Percentiles rank a stretch among this genome's conserved stretches.
Evolutionary conservation across 1,140 invertebrate genomes (phyloP).

Genomic region (Anthonomus grandis): DNA sequence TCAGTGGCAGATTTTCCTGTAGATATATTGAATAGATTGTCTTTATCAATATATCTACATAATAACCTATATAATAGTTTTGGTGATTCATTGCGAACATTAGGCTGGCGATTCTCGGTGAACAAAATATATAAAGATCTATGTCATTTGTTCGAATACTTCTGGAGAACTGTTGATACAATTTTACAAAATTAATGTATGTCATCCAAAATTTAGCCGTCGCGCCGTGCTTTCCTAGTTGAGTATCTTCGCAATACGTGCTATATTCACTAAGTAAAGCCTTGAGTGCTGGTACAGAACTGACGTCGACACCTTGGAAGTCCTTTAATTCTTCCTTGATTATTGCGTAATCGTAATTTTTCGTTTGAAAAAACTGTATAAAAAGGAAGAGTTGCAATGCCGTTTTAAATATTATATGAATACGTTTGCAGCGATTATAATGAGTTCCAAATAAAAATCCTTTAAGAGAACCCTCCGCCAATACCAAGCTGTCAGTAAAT

Average conservation of each 20-base stretch:
- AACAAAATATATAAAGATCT: background rate
- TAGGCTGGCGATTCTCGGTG: background rate
- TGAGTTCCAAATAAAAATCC: conserved; percentile 17
- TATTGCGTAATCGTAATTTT: conserved; percentile 2
- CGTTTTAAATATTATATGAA: conserved; percentile 2
- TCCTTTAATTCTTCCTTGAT: background rate
- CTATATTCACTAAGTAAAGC: conserved; percentile 15
- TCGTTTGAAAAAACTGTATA: conserved; percentile 12
- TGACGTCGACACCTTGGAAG: background rate
- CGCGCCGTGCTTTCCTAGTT: conserved; percentile 26
- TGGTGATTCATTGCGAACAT: conserved; percentile 6
- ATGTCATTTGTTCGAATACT: background rate
- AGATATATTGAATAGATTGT: background rate
- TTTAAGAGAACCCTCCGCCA: conserved; percentile 22
- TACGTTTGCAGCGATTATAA: no score
- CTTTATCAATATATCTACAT: conserved; percentile 3
- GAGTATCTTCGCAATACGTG: conserved; percentile 22
- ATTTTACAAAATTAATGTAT: conserved; percentile 25
- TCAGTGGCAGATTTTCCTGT: background rate
- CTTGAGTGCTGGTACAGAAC: background rate
- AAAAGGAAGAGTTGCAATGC: conserved; percentile 20
- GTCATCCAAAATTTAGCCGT: conserved; percentile 24
- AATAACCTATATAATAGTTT: conserved; percentile 6
- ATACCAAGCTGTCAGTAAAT: conserved; percentile 8
- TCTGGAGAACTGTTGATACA: conserved; percentile 3